A percentile compares a stretch with the other conserved stretches of the same genome.
phyloP scores from a whole-genome alignment of 1,140 invertebrate genomes.

The Bombus haemorrhoidalis region DNA sequence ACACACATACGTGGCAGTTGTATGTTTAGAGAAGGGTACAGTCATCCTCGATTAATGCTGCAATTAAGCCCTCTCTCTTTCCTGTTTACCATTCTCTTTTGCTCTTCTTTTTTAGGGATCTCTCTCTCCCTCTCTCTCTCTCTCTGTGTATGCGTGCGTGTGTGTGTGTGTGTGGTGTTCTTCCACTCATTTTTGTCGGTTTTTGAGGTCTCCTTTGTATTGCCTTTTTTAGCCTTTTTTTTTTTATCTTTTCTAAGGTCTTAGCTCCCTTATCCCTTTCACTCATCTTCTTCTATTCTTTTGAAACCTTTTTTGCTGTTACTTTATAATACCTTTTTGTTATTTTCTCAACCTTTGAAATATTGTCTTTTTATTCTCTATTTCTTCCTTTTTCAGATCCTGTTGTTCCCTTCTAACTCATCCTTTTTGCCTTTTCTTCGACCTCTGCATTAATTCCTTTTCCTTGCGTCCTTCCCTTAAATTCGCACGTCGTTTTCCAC shows the following conservation, averaged over 20 bases:
- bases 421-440: not conserved
- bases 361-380: not conserved
- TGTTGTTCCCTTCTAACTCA: not conserved
- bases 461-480: not conserved
- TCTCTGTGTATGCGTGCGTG: not conserved
- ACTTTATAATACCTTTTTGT: not conserved
- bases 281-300: not conserved
- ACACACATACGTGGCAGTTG: not conserved
- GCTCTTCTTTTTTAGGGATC: too few relatives aligned
- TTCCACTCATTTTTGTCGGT: not conserved
- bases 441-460: not conserved
- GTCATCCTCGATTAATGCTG: conserved; percentile 3
- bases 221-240: not conserved
- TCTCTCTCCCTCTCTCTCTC: not conserved
- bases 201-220: not conserved
- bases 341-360: not conserved
- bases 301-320: not conserved
- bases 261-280: not conserved
- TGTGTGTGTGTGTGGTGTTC: not conserved
- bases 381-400: not conserved
- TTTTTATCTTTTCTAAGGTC: not conserved
- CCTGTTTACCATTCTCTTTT: not conserved
- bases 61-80: not conserved
- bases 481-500: too few relatives aligned
- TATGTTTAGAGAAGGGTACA: not conserved